Evolutionary conservation across 2,797 vertebrate species (phyloP).

Genomic region (Balearica regulorum): DNA sequence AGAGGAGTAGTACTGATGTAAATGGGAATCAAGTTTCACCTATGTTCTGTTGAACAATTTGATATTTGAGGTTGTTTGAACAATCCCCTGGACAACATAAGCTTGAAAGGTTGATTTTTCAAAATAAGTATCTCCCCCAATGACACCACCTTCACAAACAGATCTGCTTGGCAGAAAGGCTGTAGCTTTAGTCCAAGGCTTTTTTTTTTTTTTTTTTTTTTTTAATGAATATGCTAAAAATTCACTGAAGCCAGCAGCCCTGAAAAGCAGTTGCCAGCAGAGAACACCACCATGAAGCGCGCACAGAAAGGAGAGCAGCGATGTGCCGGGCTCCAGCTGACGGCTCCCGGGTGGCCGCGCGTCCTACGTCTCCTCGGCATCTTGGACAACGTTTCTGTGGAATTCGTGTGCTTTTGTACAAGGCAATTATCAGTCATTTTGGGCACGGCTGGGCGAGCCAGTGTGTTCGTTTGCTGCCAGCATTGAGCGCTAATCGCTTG

Average conservation of each 20-base stretch:
- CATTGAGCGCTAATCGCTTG: accelerated
- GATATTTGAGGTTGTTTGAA: not conserved
- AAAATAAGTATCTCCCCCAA: not conserved
- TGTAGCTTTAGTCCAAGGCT: not conserved
- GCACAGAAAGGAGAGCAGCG: not conserved
- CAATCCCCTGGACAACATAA: not conserved
- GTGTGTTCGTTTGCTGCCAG: not conserved
- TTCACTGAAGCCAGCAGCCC: not conserved
- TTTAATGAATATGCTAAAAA: conserved; percentile 2
- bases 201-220: not conserved
- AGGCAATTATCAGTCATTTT: not conserved
- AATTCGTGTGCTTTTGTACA: not conserved
- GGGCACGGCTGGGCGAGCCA: not conserved
- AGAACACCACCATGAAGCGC: accelerated
- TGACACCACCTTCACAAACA: not conserved
- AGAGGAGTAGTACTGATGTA: not conserved
- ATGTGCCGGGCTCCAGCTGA: not conserved
- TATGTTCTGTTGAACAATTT: not conserved
- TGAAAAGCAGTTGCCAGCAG: not conserved
- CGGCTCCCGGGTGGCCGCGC: not conserved
- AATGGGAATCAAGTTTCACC: not conserved
- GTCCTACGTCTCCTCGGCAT: not conserved
- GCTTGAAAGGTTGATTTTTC: not conserved
- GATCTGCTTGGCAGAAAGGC: not conserved
- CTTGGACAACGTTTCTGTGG: not conserved